Percentiles rank a stretch among this genome's conserved stretches.
Evolutionary conservation across 2,113 vertebrate species (phyloP).

Genomic region (Planiliza haematocheilus): DNA sequence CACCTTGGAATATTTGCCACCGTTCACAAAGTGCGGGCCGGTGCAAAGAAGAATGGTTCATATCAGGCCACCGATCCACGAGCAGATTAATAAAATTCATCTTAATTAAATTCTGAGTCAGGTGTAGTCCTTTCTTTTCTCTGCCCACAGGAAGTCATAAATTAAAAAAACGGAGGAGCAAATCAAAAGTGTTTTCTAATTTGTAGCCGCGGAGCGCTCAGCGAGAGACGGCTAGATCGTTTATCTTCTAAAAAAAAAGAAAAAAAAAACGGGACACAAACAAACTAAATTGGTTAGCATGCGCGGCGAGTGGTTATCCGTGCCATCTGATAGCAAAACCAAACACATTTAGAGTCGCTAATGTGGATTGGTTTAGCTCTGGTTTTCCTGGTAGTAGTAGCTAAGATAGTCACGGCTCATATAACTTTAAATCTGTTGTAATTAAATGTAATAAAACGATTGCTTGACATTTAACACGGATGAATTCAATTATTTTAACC

Average conservation of each 20-base stretch:
- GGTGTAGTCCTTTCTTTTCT: neutral
- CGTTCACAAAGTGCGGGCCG: neutral
- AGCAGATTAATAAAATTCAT: slow-evolving; percentile 1
- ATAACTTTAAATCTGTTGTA: neutral
- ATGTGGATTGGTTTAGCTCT: too few species aligned
- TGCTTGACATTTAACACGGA: too few species aligned
- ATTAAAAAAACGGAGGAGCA: neutral
- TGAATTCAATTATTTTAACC: neutral
- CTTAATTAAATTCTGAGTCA: slow-evolving; percentile 15
- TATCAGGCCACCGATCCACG: neutral
- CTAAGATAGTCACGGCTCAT: neutral
- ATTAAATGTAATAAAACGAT: too few species aligned
- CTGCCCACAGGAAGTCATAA: neutral
- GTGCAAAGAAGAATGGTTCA: neutral
- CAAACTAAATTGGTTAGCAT: too few species aligned
- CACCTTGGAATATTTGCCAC: neutral
- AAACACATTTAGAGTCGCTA: too few species aligned
- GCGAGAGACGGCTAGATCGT: neutral
- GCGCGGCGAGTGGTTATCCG: too few species aligned
- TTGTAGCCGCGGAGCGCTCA: neutral
- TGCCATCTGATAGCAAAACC: too few species aligned
- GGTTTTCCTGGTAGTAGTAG: slow-evolving; percentile 1
- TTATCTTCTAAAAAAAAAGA: neutral
- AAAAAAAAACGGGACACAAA: too few species aligned
- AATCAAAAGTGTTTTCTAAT: neutral